These are phyloP conservation scores for Leptonema lineaticorne DNA, from an alignment of 1,140 invertebrate species.

Conservation along the genomic window DNA sequence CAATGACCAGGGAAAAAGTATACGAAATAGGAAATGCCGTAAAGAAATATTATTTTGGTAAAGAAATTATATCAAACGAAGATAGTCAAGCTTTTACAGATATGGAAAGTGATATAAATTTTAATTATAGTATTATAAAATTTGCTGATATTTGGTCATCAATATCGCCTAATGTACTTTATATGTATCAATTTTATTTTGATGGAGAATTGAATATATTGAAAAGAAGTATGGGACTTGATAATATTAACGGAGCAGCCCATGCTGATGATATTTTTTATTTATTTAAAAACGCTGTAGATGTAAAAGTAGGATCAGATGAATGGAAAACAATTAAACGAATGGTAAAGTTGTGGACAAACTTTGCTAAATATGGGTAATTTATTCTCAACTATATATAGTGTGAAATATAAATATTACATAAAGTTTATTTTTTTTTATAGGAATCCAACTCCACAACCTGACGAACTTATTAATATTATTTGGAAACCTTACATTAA, in stretches of 20 bases:
- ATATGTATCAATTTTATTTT: constrained; percentile 56
- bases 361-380: constrained; percentile 70
- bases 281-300: constrained; percentile 58
- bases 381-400: constrained; percentile 23
- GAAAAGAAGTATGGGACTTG: constrained; percentile 43
- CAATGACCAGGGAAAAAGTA: constrained; percentile 42
- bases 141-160: constrained; percentile 49
- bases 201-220: constrained; percentile 48
- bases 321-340: constrained; percentile 45
- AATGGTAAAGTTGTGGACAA: constrained; percentile 65
- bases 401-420: not conserved
- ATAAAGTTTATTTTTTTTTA: constrained; percentile 11
- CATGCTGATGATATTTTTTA: constrained; percentile 68
- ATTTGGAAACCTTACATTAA: constrained; percentile 35
- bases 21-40: constrained; percentile 49
- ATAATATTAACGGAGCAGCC: constrained; percentile 52
- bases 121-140: constrained; percentile 50
- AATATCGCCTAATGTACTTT: constrained; percentile 45
- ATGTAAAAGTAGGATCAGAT: constrained; percentile 46
- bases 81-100: constrained; percentile 41
- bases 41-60: constrained; percentile 54
- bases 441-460: constrained; percentile 38
- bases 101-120: constrained; percentile 51
- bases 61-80: constrained; percentile 44
- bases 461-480: constrained; percentile 26